A percentile compares a stretch with the other conserved stretches of the same genome.
Evolutionary conservation across 2,113 vertebrate species (phyloP).

Genomic region (Coryphaenoides rupestris): DNA sequence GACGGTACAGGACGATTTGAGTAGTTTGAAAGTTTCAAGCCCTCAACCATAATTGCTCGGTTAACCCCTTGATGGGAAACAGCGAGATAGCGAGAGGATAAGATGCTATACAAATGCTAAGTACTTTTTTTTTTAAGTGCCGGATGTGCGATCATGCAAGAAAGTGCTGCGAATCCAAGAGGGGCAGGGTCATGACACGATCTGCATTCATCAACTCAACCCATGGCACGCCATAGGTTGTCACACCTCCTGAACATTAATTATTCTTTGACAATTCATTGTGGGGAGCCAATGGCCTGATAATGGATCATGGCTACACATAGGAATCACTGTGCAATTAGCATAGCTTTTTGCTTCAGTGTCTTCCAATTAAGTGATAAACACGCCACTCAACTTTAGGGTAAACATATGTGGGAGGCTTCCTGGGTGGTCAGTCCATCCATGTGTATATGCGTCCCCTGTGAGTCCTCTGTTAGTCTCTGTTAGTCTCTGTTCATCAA

Average conservation of each 20-base stretch:
- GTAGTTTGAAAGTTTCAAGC: no score
- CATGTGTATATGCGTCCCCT: no score
- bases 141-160: no score
- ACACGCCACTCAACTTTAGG: neutral
- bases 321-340: neutral
- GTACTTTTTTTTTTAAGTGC: no score
- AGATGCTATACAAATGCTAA: no score
- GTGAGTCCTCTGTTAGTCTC: no score
- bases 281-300: neutral
- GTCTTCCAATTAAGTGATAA: conserved; percentile 13
- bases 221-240: neutral
- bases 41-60: no score
- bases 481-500: no score
- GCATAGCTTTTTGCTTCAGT: neutral
- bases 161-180: no score
- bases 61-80: no score
- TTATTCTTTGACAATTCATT: neutral
- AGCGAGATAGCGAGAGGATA: no score
- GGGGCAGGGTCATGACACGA: neutral
- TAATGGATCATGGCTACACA: neutral
- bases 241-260: neutral
- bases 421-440: neutral
- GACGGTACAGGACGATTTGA: no score
- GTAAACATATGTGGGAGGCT: neutral
- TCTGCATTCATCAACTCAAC: neutral